Evolutionary conservation across 2,888 invertebrate genomes (phyloP).

Genomic region (Oscheius onirici): DNA sequence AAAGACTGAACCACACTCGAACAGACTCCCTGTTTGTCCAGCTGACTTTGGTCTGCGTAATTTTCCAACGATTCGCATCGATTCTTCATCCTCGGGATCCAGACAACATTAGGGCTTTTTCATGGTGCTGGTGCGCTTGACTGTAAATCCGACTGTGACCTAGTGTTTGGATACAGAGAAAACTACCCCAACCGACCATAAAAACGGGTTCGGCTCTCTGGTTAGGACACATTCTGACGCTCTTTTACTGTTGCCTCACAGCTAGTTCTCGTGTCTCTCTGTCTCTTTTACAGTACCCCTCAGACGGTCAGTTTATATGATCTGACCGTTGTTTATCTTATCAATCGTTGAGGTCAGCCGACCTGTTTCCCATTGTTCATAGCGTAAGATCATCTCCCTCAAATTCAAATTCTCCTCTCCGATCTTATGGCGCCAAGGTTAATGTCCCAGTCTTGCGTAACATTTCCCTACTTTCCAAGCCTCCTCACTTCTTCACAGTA

Average conservation of each 20-base stretch:
- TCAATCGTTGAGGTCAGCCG: not conserved
- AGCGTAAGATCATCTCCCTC: too few species aligned
- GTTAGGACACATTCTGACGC: not conserved
- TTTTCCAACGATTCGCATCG: too few species aligned
- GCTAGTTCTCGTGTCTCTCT: not conserved
- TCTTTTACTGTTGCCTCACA: not conserved
- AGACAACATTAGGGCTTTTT: too few species aligned
- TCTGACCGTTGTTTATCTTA: not conserved
- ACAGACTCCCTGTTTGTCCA: not conserved
- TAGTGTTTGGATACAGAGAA: too few species aligned
- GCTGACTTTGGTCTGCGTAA: not conserved
- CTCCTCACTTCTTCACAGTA: not conserved
- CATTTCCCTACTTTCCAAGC: not conserved
- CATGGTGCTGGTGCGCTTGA: too few species aligned
- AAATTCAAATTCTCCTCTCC: too few species aligned
- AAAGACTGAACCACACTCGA: not conserved
- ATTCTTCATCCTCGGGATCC: too few species aligned
- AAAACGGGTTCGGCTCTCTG: not conserved
- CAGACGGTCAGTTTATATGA: not conserved
- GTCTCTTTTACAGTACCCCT: not conserved
- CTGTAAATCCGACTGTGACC: too few species aligned
- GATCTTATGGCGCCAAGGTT: not conserved
- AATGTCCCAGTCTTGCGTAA: not conserved
- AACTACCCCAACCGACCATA: not conserved
- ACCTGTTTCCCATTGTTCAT: too few species aligned